phyloP scores from a whole-genome alignment of 2,888 invertebrate genomes.

The Lypha dubia region DNA sequence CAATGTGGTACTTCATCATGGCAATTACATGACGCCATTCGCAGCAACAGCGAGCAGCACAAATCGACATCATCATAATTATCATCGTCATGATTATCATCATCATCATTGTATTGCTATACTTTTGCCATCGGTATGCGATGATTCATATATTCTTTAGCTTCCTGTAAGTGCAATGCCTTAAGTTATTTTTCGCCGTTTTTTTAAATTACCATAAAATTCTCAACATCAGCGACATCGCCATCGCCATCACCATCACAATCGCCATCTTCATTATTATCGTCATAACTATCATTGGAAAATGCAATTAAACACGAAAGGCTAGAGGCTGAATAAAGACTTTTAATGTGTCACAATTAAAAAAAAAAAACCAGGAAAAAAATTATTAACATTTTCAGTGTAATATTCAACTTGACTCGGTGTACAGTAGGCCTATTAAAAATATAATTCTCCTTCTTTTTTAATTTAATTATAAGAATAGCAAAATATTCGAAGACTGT shows the following conservation, averaged over 20 bases:
- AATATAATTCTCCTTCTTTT: background rate
- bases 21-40: slow-evolving; percentile 65
- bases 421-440: slow-evolving; percentile 26
- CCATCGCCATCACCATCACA: slow-evolving; percentile 44
- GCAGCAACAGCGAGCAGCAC: slow-evolving; percentile 18
- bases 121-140: slow-evolving; percentile 46
- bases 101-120: slow-evolving; percentile 33
- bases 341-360: slow-evolving; percentile 55
- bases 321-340: slow-evolving; percentile 76
- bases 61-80: slow-evolving; percentile 20
- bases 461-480: background rate
- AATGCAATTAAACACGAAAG: slow-evolving; percentile 81
- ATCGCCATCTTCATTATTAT: slow-evolving; percentile 19
- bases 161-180: slow-evolving; percentile 69
- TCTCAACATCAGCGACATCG: slow-evolving; percentile 53
- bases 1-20: slow-evolving; percentile 64
- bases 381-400: too few species aligned
- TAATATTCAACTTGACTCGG: slow-evolving; percentile 33
- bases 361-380: too few species aligned
- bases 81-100: slow-evolving; percentile 16
- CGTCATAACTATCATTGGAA: slow-evolving; percentile 77
- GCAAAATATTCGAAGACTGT: too few species aligned
- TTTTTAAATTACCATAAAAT: slow-evolving; percentile 66
- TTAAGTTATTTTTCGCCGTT: slow-evolving; percentile 68
- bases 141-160: slow-evolving; percentile 57